These are phyloP conservation scores for Otus sunia DNA, from an alignment of 2,113 vertebrate species.

Conservation along the genomic window DNA sequence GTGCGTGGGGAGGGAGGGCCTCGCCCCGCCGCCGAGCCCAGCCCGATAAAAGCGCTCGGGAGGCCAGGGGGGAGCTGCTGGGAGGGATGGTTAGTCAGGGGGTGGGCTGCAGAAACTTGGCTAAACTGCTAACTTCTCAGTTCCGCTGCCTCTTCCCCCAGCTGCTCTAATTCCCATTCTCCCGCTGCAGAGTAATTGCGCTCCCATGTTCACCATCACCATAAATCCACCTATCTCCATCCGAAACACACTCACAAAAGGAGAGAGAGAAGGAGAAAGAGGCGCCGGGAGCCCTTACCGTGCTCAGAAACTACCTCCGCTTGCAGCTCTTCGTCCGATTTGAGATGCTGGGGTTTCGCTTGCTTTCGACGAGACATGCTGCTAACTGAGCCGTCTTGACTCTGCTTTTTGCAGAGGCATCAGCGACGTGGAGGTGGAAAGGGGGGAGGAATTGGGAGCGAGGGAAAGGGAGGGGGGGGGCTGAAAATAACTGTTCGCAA, in stretches of 20 bases:
- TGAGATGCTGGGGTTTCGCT: constrained; percentile 98
- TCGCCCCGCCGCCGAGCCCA: neutral
- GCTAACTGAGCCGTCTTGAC: constrained; percentile 80
- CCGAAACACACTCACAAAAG: constrained; percentile 1
- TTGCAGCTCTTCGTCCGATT: constrained; percentile 89
- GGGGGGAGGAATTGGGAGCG: constrained; percentile 21
- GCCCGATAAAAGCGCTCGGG: neutral
- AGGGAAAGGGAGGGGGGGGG: neutral
- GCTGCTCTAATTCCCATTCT: constrained; percentile 19
- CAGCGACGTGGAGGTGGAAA: constrained; percentile 78
- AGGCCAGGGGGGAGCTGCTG: neutral
- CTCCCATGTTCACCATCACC: constrained; percentile 10
- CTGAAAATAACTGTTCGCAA: constrained; percentile 37
- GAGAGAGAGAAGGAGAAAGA: neutral
- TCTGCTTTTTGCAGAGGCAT: constrained; percentile 91
- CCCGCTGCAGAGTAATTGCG: constrained; percentile 10
- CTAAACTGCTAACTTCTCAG: constrained; percentile 57
- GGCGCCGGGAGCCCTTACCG: constrained; percentile 77
- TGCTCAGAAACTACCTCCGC: constrained; percentile 88
- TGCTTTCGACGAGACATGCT: constrained; percentile 99
- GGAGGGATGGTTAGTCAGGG: neutral
- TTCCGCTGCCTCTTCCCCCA: constrained; percentile 7
- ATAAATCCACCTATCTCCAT: constrained; percentile 35
- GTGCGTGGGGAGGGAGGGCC: neutral
- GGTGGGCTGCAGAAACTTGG: constrained; percentile 55